phyloP scores from a whole-genome alignment of 2,888 invertebrate species.

The Rhingia rostrata region DNA sequence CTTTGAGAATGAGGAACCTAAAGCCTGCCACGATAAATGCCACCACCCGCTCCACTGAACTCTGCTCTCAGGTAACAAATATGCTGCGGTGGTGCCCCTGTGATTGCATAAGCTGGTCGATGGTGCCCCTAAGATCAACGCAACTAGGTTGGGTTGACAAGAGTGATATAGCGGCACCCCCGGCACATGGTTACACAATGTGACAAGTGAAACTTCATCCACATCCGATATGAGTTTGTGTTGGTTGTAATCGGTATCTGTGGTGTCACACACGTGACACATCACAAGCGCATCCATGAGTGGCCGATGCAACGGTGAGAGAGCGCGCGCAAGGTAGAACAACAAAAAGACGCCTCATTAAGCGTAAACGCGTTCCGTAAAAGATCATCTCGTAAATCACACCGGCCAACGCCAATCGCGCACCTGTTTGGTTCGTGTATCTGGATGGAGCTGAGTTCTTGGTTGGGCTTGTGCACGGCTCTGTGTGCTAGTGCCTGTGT shows the following conservation, averaged over 20 bases:
- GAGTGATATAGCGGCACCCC: slow-evolving; percentile 57
- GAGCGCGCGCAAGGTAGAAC: slow-evolving; percentile 17
- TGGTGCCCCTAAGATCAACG: slow-evolving; percentile 49
- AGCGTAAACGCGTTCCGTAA: slow-evolving; percentile 68
- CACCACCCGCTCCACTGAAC: slow-evolving; percentile 74
- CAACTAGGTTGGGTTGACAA: slow-evolving; percentile 71
- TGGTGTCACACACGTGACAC: slow-evolving; percentile 65
- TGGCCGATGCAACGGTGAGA: slow-evolving; percentile 22
- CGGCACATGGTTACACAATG: slow-evolving; percentile 69
- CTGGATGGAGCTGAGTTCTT: not conserved
- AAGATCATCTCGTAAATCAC: slow-evolving; percentile 73
- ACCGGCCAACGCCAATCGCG: slow-evolving; percentile 68
- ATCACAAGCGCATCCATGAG: slow-evolving; percentile 60
- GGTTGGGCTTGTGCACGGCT: not conserved
- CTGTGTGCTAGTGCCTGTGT: slow-evolving; percentile 29
- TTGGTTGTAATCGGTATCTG: slow-evolving; percentile 42
- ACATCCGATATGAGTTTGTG: slow-evolving; percentile 40
- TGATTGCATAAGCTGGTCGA: slow-evolving; percentile 58
- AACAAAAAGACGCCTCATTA: slow-evolving; percentile 62
- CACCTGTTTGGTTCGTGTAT: slow-evolving; percentile 53
- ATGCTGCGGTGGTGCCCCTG: slow-evolving; percentile 49
- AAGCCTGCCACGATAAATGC: slow-evolving; percentile 62
- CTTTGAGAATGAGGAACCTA: slow-evolving; percentile 56
- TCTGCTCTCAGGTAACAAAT: slow-evolving; percentile 60
- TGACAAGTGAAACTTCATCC: slow-evolving; percentile 72